Base-by-base conservation (phyloP, 1,140 invertebrate genomes). In the Drosophila bocqueti region DNA sequence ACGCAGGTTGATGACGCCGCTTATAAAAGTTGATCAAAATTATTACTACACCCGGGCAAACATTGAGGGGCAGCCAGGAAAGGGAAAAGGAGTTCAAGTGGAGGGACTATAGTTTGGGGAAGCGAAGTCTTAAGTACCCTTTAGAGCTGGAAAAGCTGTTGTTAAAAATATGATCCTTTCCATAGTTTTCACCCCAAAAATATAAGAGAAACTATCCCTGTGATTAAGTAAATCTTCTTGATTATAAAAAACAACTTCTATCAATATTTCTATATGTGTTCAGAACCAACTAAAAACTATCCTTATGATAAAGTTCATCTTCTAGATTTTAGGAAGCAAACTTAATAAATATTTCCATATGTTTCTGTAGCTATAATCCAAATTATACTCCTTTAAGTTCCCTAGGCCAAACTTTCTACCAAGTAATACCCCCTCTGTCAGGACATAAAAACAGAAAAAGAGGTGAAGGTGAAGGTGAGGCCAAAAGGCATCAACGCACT, bases 1-100 rank as follows among this genome's bases (percentile, higher is more conserved):
- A 34, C 52, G 38, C 61, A 76, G 72, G 74, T 76, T 76, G 76
- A 79, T 72, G 76, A 79, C 43, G 64, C 40, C 58, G 77, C 85
- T 78, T 83, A 89, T 81, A 87, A 87, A 87, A 87, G 81, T 87
- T 87, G 84, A 87, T 87, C 84, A 89, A 89, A 87, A 89, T 87
- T 87, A 87, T 87, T 84, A 89, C 84, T 72, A 67, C 84, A 55
- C 64, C 76, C 52, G 36, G 58, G 47, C 65, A 66, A 86, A 77
- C 72, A 83, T 76, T 83, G 76, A 21, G 65, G 52, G 45, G 63
- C 63, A 36, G 74, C 43, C 45, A 42, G 3, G 16, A 13, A 58
- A n/a, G 4, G 4, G 21, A 29, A 21, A 18, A 15, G 16, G 21
- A 15, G 10, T 13, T 63, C 21, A 16, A 21, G 31, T 36, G 3